Evolutionary conservation across 2,888 invertebrate genomes (phyloP), one percentile per base, ranked within the genome.

Genomic region (Orthosia gracilis): DNA sequence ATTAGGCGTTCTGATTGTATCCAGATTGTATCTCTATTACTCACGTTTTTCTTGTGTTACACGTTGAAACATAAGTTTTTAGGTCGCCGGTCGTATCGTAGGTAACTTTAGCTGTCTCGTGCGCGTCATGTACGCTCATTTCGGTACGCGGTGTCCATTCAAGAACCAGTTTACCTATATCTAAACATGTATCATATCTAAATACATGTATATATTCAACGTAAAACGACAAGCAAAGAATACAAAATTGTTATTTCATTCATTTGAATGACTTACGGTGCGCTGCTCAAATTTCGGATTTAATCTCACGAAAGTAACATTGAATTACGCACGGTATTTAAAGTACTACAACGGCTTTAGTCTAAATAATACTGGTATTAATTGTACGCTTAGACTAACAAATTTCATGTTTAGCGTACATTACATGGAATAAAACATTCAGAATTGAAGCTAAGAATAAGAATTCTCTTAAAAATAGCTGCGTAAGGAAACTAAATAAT

Each of bases 81-180:
- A 76, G 75, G 73, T 72, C 70, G 59, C 78, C 74, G 75, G 73
- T 72, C 70, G 59, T 74, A 78, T 71, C 64, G 61, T 68, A 73
- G 71, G 67, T 73, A 78, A 86, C 74, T 75, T 73, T 63, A 70
- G 62, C 61, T 65, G 64, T 21, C 63, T 58, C 64, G 62, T 26
- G n/a, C 47, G 65, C 31, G 67, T 78, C 64, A 64, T 71, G 71
- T 76, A 71, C 47, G 67, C n/a, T 76, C 54, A 74, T 81, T 79
- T 84, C 17, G 66, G 71, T 81, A 80, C 80, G 82, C 83, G 73
- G 67, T 83, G 45, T 79, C 71, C 81, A 87, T 87, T 87, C 81
- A 85, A 85, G 77, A 87, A 88, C 87, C 84, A 78, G 87, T 86
- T 85, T 85, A n/a, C n/a, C n/a, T n/a, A 74, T 65, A 75, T 78